A percentile compares a stretch with the other conserved stretches of the same genome.
Evolutionary conservation across 2,797 vertebrate species (phyloP).

Genomic region (Tokudaia tokunoshimensis): DNA sequence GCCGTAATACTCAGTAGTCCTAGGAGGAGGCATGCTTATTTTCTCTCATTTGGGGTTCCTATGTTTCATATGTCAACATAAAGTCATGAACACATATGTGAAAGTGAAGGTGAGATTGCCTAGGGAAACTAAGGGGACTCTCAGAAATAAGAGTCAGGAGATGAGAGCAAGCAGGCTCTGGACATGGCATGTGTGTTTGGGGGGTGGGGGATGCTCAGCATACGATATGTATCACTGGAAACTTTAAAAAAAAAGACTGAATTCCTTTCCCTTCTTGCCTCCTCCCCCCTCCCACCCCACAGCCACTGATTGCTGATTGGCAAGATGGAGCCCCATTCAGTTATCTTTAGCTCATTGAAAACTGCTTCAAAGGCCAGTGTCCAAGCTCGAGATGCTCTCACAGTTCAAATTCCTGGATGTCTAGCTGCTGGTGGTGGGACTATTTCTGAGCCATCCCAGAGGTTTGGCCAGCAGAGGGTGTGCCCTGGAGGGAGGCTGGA

Average conservation of each 20-base stretch:
- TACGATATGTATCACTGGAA: not conserved
- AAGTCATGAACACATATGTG: not conserved
- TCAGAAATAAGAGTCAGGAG: too few relatives aligned
- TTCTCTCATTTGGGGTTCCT: not conserved
- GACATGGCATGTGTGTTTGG: rapidly evolving
- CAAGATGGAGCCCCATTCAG: not conserved
- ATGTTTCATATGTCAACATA: not conserved
- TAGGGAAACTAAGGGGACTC: not conserved
- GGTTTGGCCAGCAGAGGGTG: not conserved
- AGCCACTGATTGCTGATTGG: not conserved
- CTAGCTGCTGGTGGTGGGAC: not conserved
- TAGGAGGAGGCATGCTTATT: not conserved
- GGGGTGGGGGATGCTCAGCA: not conserved
- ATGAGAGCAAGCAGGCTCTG: not conserved
- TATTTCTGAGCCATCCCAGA: not conserved
- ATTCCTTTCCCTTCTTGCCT: constrained; percentile 7
- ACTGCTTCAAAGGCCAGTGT: not conserved
- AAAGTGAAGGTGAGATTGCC: not conserved
- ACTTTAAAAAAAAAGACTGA: not conserved
- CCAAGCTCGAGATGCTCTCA: not conserved
- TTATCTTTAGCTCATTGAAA: constrained; percentile 12
- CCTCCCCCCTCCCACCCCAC: rapidly evolving
- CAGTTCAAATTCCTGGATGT: constrained; percentile 45
- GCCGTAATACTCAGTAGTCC: not conserved
- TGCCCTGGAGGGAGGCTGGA: not conserved